phyloP scores from a whole-genome alignment of 1,140 invertebrate species.

The Drosophila nigrodunni region DNA sequence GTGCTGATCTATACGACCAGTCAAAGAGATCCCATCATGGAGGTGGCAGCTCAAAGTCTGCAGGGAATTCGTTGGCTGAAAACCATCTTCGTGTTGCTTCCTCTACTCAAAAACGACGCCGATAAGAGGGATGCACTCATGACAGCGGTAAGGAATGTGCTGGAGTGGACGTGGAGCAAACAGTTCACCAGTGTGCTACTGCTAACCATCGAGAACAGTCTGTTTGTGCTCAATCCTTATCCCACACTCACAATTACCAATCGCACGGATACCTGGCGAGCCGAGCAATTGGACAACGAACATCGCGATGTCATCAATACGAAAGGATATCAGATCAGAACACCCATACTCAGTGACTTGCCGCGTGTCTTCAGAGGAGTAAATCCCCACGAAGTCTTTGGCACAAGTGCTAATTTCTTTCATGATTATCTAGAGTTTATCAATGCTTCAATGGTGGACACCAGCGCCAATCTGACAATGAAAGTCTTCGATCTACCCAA shows the following conservation, averaged over 20 bases:
- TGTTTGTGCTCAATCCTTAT: conserved; percentile 68
- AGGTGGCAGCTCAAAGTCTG: conserved; percentile 59
- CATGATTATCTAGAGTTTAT: conserved; percentile 60
- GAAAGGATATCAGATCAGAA: conserved; percentile 58
- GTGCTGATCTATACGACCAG: conserved; percentile 66
- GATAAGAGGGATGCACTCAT: conserved; percentile 28
- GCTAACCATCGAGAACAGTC: conserved; percentile 60
- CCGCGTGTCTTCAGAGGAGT: conserved; percentile 62
- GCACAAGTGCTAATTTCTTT: conserved; percentile 70
- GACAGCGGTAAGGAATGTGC: conserved; percentile 30
- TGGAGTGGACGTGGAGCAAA: conserved; percentile 65
- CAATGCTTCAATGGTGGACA: conserved; percentile 65
- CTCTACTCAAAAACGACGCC: conserved; percentile 16
- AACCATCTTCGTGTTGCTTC: conserved; percentile 69
- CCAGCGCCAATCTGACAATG: conserved; percentile 25
- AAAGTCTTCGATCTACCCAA: conserved; percentile 45
- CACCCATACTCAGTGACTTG: conserved; percentile 65
- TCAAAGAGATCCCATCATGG: conserved; percentile 71
- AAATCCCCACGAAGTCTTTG: conserved; percentile 46
- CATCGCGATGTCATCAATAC: conserved; percentile 40
- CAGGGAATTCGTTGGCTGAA: conserved; percentile 55
- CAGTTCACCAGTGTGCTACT: conserved; percentile 68
- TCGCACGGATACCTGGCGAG: conserved; percentile 52
- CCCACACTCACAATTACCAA: conserved; percentile 56
- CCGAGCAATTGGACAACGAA: conserved; percentile 50